A percentile compares a stretch with the other conserved stretches of the same genome.
These are phyloP conservation scores for Drosophila micromelanica DNA, from an alignment of 1,140 invertebrate genomes.

Conservation along the genomic window DNA sequence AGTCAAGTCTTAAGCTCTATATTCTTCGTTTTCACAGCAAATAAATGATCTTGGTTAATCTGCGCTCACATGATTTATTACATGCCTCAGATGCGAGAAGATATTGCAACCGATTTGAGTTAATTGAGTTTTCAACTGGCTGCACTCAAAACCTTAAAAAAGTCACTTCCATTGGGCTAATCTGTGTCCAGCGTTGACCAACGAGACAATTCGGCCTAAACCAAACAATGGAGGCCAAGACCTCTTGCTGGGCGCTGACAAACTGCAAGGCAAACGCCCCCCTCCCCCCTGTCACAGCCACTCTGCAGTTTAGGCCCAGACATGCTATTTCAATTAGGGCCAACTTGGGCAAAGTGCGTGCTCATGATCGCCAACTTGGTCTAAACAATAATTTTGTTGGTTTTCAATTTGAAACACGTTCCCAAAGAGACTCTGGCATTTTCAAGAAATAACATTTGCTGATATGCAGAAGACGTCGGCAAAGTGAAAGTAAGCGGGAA, in stretches of 20 bases:
- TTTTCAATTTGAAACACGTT: constrained; percentile 69
- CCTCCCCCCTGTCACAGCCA: no score
- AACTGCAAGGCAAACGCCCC: constrained; percentile 8
- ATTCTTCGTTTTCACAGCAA: no score
- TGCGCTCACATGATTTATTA: neutral
- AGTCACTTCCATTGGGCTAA: constrained; percentile 48
- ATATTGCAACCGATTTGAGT: neutral
- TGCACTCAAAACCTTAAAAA: constrained; percentile 19
- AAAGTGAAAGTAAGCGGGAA: constrained; percentile 61
- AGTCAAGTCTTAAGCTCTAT: no score
- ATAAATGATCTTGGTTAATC: neutral
- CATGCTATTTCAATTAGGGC: constrained; percentile 73
- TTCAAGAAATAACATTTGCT: constrained; percentile 33
- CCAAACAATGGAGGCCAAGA: constrained; percentile 20
- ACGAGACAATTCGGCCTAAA: neutral
- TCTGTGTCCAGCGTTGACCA: constrained; percentile 1
- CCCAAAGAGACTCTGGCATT: constrained; percentile 25
- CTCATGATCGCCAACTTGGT: constrained; percentile 47
- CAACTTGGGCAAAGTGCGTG: constrained; percentile 60
- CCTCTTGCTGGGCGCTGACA: constrained; percentile 58
- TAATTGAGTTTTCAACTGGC: constrained; percentile 56
- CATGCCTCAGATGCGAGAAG: neutral
- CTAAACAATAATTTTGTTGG: constrained; percentile 56
- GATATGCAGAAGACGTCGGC: constrained; percentile 70
- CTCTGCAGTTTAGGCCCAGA: no score